Evolutionary conservation across 2,113 vertebrate genomes (phyloP).

Genomic region (Grammatotria lemairii): DNA sequence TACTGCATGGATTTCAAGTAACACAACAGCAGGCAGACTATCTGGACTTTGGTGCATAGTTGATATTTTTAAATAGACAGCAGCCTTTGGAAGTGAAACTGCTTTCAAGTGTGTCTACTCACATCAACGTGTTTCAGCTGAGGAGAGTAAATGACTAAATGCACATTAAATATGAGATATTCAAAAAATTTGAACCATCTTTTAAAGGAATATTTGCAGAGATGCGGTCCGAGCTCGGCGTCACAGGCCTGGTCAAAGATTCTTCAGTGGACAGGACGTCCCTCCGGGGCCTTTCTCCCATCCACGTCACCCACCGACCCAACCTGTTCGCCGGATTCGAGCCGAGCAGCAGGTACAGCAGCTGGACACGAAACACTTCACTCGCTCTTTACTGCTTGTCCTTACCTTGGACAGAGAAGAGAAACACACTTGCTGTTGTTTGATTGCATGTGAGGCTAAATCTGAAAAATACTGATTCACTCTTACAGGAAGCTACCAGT

Average conservation of each 20-base stretch:
- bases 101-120: not conserved
- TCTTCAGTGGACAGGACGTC: constrained; percentile 75
- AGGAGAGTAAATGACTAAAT: not conserved
- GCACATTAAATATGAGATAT: not conserved
- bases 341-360: constrained; percentile 4
- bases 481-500: not conserved
- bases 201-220: not conserved
- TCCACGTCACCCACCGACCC: constrained; percentile 78
- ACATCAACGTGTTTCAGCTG: not conserved
- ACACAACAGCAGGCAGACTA: not conserved
- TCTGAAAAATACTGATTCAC: not conserved
- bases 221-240: not conserved
- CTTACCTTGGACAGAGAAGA: constrained; percentile 54
- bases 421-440: not conserved
- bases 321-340: not conserved
- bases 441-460: not conserved
- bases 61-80: not conserved
- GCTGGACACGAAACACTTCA: not conserved
- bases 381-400: constrained; percentile 66
- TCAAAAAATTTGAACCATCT: not conserved
- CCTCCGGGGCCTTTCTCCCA: constrained; percentile 64
- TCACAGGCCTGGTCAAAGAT: constrained; percentile 53
- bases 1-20: not conserved
- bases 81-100: not conserved
- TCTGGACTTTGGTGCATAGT: constrained; percentile 19